Base-by-base conservation (phyloP, 1,140 invertebrate species). In the Drosophila simulans region DNA sequence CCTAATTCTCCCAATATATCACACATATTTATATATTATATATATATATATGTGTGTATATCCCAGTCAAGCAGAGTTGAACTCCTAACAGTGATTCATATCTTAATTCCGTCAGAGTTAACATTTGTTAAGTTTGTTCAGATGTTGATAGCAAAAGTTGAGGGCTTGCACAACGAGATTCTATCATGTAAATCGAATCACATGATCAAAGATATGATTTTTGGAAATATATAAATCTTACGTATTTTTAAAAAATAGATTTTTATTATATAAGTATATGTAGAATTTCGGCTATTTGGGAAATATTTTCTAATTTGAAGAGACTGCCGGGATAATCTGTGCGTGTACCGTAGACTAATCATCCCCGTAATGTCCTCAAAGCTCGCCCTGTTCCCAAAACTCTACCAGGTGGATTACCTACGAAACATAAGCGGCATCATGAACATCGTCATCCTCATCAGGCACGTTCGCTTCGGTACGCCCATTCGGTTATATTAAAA, bases 401-500 rank as follows among this genome's bases (percentile, higher is more conserved):
- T 35, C 37, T 20, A 13, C 55, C 75, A 72, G 76, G 70, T 80
- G 66, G 71, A 84, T 80, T 84, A 84, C 39, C 80, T 49, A 54
- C 45, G 22, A 5, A 34, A 54, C 73, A 43, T 53, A 71, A 59
- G 65, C 74, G 57, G 54, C 45, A 56, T 57, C 59, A 71, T 58
- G 53, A 54, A 62, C 71, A 46, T 55, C 46, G 43, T 64, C 54
- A 34, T 68, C 57, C 37, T 76, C 46, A 58, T 74, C 54, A 62
- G 62, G 62, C 72, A 66, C 71, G 73, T 77, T 51, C 70, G 68
- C 58, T 27, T 49, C 39, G 51, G 64, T 48, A 68, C 64, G 57
- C 59, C 78, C 79, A 79, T 83, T 88, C 59, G 76, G 70, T 83
- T 89, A 84, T 84, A 88, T 88, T 81, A 84, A 83, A 84, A 83